A percentile compares a stretch with the other conserved stretches of the same genome.
Conservation (phyloP, 2,797 vertebrate species). For the Anguilla anguilla region DNA sequence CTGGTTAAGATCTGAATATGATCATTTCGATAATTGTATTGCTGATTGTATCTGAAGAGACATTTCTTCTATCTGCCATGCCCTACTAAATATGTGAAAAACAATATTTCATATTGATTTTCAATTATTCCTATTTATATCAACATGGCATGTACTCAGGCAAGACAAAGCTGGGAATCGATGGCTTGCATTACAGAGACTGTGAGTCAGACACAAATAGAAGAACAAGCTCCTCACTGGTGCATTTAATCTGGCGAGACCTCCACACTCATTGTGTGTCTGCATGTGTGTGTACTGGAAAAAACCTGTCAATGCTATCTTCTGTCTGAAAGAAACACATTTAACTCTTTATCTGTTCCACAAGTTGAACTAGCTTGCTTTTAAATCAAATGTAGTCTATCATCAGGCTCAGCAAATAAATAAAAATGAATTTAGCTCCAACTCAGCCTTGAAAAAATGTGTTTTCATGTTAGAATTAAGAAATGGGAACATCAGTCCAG, state of each 20-base stretch:
- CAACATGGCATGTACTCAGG: constrained; percentile 17
- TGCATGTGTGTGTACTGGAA: neutral
- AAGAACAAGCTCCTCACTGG: neutral
- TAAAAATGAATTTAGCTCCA: too few species aligned
- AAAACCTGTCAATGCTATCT: too few species aligned
- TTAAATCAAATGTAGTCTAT: too few species aligned
- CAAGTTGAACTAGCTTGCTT: too few species aligned
- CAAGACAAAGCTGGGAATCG: constrained; percentile 12
- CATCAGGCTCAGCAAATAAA: too few species aligned
- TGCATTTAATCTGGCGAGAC: neutral
- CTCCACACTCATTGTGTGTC: neutral
- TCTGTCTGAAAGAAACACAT: too few species aligned
- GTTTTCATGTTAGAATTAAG: too few species aligned
- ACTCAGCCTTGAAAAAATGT: too few species aligned
- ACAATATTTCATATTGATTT: constrained; percentile 33
- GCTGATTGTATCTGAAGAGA: neutral
- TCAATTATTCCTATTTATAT: constrained; percentile 20
- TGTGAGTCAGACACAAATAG: neutral
- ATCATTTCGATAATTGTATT: constrained; percentile 10
- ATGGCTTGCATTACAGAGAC: neutral
- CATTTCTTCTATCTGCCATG: constrained; percentile 7
- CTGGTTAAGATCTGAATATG: neutral
- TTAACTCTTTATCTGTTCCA: too few species aligned
- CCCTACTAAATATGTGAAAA: neutral
- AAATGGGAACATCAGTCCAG: too few species aligned